Evolutionary conservation across 2,888 invertebrate species (phyloP).

Genomic region (Drosophila conformis): DNA sequence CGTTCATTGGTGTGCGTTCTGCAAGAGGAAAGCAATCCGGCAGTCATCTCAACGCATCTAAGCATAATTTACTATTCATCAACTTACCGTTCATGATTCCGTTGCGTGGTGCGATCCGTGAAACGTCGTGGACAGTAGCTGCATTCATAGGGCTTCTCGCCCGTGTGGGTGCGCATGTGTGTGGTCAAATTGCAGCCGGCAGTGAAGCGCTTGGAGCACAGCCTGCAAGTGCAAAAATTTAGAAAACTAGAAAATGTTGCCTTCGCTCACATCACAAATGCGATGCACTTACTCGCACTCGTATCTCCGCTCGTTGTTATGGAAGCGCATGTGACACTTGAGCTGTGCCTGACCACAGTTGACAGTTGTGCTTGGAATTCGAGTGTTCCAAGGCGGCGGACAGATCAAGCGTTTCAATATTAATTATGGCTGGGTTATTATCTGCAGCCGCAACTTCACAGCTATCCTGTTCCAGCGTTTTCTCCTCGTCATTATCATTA

Average conservation of each 20-base stretch:
- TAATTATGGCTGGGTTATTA: not conserved
- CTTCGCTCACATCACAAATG: not conserved
- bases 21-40: not conserved
- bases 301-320: slow-evolving; percentile 44
- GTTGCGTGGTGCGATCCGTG: slow-evolving; percentile 82
- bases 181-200: slow-evolving; percentile 76
- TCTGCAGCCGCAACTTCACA: not conserved
- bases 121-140: slow-evolving; percentile 76
- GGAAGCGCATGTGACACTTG: slow-evolving; percentile 49
- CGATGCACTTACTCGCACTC: slow-evolving; percentile 60
- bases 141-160: slow-evolving; percentile 78
- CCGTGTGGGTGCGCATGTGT: slow-evolving; percentile 81
- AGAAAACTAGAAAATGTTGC: not conserved
- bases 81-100: slow-evolving; percentile 82
- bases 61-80: not conserved
- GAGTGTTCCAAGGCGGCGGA: slow-evolving; percentile 33
- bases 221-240: slow-evolving; percentile 36
- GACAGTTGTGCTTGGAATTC: slow-evolving; percentile 41
- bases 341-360: slow-evolving; percentile 35
- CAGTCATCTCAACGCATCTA: not conserved
- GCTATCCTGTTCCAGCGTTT: not conserved
- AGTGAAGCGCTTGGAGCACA: slow-evolving; percentile 73
- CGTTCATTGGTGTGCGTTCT: slow-evolving; percentile 83
- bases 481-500: slow-evolving; percentile 4
- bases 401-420: slow-evolving; percentile 31